These are phyloP conservation scores for Calameuta idolon DNA, from an alignment of 2,888 invertebrate species.

Conservation along the genomic window DNA sequence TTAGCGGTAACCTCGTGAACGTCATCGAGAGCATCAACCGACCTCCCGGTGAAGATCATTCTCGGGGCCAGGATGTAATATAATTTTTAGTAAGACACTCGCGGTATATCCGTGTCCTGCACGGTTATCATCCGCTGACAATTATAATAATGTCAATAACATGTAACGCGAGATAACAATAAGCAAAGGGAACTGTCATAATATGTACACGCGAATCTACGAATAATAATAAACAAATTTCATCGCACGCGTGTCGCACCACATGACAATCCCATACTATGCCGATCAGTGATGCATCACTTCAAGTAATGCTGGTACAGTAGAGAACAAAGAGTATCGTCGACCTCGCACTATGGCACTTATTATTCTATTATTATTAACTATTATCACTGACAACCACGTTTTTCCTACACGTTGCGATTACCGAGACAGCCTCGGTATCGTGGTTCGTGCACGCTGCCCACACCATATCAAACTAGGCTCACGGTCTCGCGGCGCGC, in stretches of 20 bases:
- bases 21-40: slow-evolving; percentile 58
- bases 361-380: neutral
- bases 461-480: neutral
- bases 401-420: neutral
- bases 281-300: neutral
- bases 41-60: slow-evolving; percentile 63
- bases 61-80: neutral
- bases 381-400: neutral
- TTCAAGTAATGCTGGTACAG: neutral
- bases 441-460: neutral
- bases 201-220: neutral
- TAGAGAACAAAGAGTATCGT: neutral
- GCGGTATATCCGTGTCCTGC: neutral
- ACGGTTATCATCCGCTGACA: neutral
- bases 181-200: neutral
- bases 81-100: neutral
- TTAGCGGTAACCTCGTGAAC: slow-evolving; percentile 34
- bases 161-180: neutral
- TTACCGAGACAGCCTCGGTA: neutral
- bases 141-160: neutral
- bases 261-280: neutral
- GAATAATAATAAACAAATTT: neutral
- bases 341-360: neutral
- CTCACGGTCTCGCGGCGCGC: neutral
- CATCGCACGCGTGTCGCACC: neutral